Evolutionary conservation across 1,140 invertebrate species (phyloP), one percentile per base, ranked within the genome.

Genomic region (Drosophila pallidifrons): DNA sequence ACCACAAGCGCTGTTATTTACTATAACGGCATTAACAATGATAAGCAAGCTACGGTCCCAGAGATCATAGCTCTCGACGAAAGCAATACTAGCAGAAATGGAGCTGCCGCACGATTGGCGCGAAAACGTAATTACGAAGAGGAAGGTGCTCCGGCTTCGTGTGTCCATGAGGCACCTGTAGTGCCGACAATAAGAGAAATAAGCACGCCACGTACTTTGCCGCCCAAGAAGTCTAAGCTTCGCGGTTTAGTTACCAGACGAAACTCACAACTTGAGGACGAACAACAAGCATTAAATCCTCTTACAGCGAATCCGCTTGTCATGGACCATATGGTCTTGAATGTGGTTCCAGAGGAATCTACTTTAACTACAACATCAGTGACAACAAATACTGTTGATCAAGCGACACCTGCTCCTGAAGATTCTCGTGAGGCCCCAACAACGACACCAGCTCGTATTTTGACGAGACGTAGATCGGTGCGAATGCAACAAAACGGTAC

Each of bases 251-350:
- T 85, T 10, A 68, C 86, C 4, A 51, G 76, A 32, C 72, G 86
- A 3, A 85, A 38, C 96, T 96, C 88, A 94, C 96, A 76, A 32
- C 46, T 80, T 92, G 96, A 69, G 93, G 96, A 74, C 92, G 96
- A 70, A 93, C 95, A 66, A 94, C 95, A 45, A 43, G 11, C 41
- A 95, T 95, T 68, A n/a, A 35, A 30, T 13, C 3, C 55, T 16
- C 51, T 67, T 13, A 46, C 59, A 68, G 5, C 64, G 79, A 94
- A 69, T 93, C 75, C 80, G 0, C 15, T 76, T 10, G 60, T 3
- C 20, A 25, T 25, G 20, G 20, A 25, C 20, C 20, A 25, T 25
- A 25, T 85, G n/a, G 11, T 94, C 80, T 92, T 93, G 88, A 79
- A 75, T 51, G 85, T 91, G 72, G 69, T 73, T 57, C 80, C 52